Evolutionary conservation across 1,140 invertebrate genomes (phyloP).

Genomic region (Physella acuta): DNA sequence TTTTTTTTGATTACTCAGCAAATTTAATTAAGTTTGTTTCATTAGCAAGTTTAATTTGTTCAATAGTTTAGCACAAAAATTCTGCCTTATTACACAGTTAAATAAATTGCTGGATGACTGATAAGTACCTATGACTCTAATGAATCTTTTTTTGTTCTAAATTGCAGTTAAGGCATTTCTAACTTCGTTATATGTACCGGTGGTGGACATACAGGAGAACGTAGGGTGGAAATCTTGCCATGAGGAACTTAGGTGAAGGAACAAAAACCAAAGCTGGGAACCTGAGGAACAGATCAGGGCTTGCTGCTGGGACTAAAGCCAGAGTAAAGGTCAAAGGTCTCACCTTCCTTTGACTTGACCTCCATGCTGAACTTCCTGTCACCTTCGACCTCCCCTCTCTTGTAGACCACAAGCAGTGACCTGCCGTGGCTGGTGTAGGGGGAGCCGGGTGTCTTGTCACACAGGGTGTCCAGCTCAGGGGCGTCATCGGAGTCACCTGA

Average conservation of each 20-base stretch:
- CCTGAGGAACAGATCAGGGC: neutral
- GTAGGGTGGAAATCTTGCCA: neutral
- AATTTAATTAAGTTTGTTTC: no score
- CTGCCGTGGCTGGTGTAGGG: neutral
- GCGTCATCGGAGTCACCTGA: neutral
- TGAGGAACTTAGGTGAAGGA: neutral
- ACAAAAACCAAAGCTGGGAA: neutral
- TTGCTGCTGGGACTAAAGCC: no score
- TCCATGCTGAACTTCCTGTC: slow-evolving; percentile 1
- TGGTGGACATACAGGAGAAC: neutral
- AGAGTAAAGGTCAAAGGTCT: no score
- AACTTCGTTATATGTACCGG: no score
- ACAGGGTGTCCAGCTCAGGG: neutral
- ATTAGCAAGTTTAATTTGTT: no score
- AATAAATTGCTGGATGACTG: no score
- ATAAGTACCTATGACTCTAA: no score
- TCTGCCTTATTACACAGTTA: no score
- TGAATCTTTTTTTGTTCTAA: no score
- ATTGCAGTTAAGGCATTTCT: no score
- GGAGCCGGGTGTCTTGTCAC: neutral
- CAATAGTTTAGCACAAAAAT: no score
- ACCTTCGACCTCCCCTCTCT: slow-evolving; percentile 6
- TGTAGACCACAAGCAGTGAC: neutral
- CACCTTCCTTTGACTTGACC: slow-evolving; percentile 4
- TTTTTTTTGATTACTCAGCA: no score